Evolutionary conservation across 1,140 invertebrate species (phyloP).

Genomic region (Bombus pascuorum): DNA sequence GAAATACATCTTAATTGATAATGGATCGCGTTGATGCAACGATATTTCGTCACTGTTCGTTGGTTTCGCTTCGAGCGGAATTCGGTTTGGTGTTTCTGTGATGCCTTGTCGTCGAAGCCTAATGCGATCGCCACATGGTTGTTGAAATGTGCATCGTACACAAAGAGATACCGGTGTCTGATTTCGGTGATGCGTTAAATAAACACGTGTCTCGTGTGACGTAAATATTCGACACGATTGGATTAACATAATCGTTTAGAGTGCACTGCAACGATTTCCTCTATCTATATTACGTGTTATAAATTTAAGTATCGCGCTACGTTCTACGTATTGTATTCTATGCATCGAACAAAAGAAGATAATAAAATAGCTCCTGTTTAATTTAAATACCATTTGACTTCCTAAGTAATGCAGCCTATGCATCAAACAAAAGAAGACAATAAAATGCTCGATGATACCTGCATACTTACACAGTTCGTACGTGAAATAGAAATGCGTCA

Average conservation of each 20-base stretch:
- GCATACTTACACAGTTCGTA: too few relatives aligned
- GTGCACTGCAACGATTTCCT: background rate
- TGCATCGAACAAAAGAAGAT: background rate
- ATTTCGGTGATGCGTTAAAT: background rate
- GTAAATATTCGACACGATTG: background rate
- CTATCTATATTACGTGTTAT: background rate
- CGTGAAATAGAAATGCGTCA: too few relatives aligned
- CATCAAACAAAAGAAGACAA: background rate
- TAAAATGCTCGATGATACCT: background rate
- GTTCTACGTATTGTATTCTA: background rate
- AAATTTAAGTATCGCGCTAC: background rate
- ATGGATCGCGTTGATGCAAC: background rate
- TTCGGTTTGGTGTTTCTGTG: too few relatives aligned
- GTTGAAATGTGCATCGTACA: too few relatives aligned
- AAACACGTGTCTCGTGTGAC: background rate
- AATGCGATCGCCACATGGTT: background rate
- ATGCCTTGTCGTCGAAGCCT: too few relatives aligned
- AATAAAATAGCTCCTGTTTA: background rate
- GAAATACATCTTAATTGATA: background rate
- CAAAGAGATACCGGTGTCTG: background rate
- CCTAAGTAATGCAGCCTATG: background rate
- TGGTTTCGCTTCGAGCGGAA: too few relatives aligned
- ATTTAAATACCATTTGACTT: too few relatives aligned
- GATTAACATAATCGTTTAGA: background rate
- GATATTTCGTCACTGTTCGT: too few relatives aligned